Evolutionary conservation across 2,888 invertebrate genomes (phyloP).

Genomic region (Teleogryllus oceanicus): DNA sequence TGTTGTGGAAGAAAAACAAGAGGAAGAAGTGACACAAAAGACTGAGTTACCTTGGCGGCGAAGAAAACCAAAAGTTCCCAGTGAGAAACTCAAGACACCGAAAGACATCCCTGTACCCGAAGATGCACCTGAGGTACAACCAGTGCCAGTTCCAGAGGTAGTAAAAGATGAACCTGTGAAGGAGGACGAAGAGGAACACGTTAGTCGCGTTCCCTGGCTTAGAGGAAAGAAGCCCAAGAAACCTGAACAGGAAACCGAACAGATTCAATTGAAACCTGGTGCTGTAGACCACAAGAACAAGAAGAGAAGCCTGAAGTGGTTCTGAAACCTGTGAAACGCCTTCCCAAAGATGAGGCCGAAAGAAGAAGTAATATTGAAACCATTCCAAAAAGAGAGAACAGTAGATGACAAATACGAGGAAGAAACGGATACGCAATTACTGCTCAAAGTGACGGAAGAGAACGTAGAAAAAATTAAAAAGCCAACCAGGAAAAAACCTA

Average conservation of each 20-base stretch:
- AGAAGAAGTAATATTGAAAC: conserved; percentile 35
- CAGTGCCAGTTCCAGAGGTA: no score
- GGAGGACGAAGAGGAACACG: conserved; percentile 18
- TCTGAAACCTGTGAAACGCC: conserved; percentile 29
- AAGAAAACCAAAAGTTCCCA: no score
- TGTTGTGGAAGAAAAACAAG: not conserved
- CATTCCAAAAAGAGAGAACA: conserved; percentile 30
- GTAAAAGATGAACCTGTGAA: not conserved
- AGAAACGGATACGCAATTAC: not conserved
- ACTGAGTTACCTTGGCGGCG: no score
- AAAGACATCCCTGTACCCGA: not conserved
- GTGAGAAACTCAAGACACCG: no score
- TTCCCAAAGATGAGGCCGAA: not conserved
- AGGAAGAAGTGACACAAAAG: not conserved
- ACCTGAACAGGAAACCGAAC: conserved; percentile 27
- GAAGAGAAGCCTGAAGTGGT: conserved; percentile 20
- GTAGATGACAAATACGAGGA: not conserved
- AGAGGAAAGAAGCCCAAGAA: conserved; percentile 24
- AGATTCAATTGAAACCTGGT: not conserved
- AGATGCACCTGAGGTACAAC: not conserved
- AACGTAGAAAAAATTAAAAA: conserved; percentile 23
- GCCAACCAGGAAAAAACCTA: conserved; percentile 24
- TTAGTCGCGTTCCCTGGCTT: conserved; percentile 21
- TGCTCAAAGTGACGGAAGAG: not conserved
- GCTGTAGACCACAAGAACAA: no score